Conservation (phyloP, 1,140 invertebrate genomes). For the Lasaia peninsularis region DNA sequence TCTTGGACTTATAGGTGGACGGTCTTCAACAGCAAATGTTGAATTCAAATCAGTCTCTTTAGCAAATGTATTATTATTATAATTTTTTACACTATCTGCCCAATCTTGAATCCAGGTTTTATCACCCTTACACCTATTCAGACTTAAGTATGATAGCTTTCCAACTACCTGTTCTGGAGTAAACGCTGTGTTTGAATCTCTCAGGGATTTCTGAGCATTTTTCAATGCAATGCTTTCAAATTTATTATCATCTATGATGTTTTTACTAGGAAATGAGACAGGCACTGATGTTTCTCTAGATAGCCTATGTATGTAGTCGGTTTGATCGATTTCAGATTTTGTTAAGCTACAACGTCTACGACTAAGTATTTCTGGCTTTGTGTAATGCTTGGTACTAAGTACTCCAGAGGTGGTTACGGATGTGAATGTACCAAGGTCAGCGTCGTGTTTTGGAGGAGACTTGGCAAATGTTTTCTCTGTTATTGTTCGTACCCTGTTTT, state of each 20-base stretch:
- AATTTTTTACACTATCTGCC: constrained; percentile 74
- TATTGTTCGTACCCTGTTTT: constrained; percentile 77
- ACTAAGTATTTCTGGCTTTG: constrained; percentile 43
- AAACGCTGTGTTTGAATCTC: constrained; percentile 46
- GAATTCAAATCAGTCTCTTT: constrained; percentile 42
- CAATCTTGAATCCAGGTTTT: constrained; percentile 76
- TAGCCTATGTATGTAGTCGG: constrained; percentile 75
- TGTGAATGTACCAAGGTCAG: constrained; percentile 78
- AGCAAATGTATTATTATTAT: constrained; percentile 58
- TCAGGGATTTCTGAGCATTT: constrained; percentile 54
- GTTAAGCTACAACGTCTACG: constrained; percentile 77
- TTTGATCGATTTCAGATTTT: constrained; percentile 80
- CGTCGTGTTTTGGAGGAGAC: constrained; percentile 50
- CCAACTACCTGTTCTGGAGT: constrained; percentile 64
- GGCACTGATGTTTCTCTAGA: constrained; percentile 61
- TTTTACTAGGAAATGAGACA: constrained; percentile 54
- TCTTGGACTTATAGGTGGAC: constrained; percentile 57
- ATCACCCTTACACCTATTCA: constrained; percentile 73
- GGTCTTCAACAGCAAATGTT: constrained; percentile 43
- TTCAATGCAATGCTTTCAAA: constrained; percentile 65
- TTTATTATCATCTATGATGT: constrained; percentile 45
- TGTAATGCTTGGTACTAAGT: constrained; percentile 67
- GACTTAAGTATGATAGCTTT: constrained; percentile 64
- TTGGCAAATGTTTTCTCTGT: constrained; percentile 75
- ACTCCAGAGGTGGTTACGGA: constrained; percentile 81